These are phyloP conservation scores for Micropoecilia bifurca DNA, from an alignment of 2,797 vertebrate genomes.

Conservation along the genomic window DNA sequence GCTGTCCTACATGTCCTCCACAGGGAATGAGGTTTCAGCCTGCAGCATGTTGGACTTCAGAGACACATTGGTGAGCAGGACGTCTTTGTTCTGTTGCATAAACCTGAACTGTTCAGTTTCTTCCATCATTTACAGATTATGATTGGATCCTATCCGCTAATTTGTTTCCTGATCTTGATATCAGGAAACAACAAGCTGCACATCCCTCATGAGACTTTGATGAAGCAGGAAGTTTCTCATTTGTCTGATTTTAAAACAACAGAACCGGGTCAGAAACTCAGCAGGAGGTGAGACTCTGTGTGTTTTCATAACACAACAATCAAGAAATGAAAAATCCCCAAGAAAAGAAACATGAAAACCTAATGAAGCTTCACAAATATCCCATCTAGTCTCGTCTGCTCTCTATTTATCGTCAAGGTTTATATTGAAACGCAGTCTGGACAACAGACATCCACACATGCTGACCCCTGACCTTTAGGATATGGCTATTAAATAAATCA, in stretches of 20 bases:
- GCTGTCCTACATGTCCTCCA: neutral
- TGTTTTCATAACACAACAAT: neutral
- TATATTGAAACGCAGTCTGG: neutral
- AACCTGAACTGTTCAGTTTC: neutral
- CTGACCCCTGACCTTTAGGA: constrained; percentile 24
- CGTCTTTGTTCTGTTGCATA: neutral
- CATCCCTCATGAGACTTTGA: neutral
- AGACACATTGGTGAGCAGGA: neutral
- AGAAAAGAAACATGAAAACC: neutral
- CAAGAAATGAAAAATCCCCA: neutral
- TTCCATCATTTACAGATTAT: neutral
- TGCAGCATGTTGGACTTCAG: no score
- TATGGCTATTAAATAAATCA: constrained; percentile 71
- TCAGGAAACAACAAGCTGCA: neutral
- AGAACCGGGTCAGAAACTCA: constrained; percentile 2
- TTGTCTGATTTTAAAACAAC: neutral
- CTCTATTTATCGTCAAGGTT: neutral
- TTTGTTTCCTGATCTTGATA: neutral
- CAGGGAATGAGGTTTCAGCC: neutral
- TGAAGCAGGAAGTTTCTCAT: neutral
- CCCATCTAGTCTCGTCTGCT: neutral
- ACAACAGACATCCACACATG: constrained; percentile 28
- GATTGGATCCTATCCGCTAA: neutral
- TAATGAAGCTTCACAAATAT: neutral
- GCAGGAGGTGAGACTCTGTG: neutral